Percentiles rank a stretch among this genome's conserved stretches.
Evolutionary conservation across 2,113 vertebrate genomes (phyloP).

Genomic region (Halcyon malimbica): DNA sequence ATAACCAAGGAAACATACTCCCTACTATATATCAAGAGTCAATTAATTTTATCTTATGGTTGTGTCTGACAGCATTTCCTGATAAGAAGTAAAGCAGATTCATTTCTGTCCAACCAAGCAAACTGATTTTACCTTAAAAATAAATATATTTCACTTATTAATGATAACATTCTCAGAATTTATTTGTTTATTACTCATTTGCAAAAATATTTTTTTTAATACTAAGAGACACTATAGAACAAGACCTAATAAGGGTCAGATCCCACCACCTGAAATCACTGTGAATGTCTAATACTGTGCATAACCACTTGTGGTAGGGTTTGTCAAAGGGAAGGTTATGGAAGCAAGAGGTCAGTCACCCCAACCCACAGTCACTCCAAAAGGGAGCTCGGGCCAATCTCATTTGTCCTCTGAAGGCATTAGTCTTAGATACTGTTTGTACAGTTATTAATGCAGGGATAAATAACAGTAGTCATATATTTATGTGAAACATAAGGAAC

Average conservation of each 20-base stretch:
- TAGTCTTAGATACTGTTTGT: not conserved
- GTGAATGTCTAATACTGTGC: not conserved
- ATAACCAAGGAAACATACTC: not conserved
- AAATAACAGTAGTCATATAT: not conserved
- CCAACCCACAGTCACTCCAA: fast-evolving
- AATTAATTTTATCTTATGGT: not conserved
- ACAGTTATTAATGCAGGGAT: not conserved
- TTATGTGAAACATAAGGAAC: not conserved
- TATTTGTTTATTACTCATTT: not conserved
- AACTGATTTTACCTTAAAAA: slow-evolving; percentile 48
- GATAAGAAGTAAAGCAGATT: not conserved
- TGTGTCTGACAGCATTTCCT: not conserved
- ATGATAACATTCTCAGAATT: not conserved
- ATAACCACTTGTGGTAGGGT: not conserved
- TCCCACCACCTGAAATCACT: not conserved
- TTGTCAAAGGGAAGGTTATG: not conserved
- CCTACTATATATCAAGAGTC: not conserved
- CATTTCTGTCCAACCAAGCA: not conserved
- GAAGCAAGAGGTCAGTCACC: not conserved
- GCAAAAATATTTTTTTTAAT: not conserved
- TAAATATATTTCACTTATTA: slow-evolving; percentile 7
- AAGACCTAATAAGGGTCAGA: not conserved
- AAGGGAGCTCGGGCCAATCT: not conserved
- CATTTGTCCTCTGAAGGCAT: not conserved
- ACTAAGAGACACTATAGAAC: not conserved